phyloP scores from a whole-genome alignment of 2,888 invertebrate species.

The Chromoteleia sp. region DNA sequence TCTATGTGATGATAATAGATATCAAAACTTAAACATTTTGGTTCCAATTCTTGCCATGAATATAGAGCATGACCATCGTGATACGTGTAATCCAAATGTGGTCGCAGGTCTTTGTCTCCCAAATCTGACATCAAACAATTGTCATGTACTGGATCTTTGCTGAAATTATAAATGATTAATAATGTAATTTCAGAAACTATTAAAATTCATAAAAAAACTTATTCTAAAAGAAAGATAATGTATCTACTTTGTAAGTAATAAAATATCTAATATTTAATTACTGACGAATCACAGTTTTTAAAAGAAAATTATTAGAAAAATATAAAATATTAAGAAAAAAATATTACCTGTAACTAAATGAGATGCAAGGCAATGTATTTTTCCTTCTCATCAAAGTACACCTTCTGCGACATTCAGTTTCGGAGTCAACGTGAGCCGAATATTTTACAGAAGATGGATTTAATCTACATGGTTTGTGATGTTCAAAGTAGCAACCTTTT shows the following conservation, averaged over 20 bases:
- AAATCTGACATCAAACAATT: conserved; percentile 93
- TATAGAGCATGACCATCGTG: conserved; percentile 90
- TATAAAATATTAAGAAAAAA: background rate
- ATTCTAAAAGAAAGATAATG: too few species aligned
- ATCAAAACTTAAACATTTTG: conserved; percentile 86
- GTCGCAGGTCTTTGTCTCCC: conserved; percentile 90
- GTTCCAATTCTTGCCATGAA: conserved; percentile 92
- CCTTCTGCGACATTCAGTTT: conserved; percentile 86
- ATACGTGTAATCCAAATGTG: conserved; percentile 90
- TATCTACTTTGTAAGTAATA: too few species aligned
- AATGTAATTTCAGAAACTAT: too few species aligned
- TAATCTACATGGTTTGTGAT: conserved; percentile 91
- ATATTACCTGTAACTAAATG: conserved; percentile 89
- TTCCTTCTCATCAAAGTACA: conserved; percentile 86
- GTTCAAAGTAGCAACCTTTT: conserved; percentile 91
- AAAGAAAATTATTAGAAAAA: background rate
- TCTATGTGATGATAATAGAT: conserved; percentile 23
- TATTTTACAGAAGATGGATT: conserved; percentile 88
- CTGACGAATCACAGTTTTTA: too few species aligned
- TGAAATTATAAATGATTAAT: conserved; percentile 25
- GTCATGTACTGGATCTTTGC: conserved; percentile 77
- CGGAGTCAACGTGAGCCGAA: conserved; percentile 89
- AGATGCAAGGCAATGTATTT: conserved; percentile 89
- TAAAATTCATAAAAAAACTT: background rate
- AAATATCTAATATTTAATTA: too few species aligned